Base-by-base conservation (phyloP, 2,113 vertebrate species). In the Gobiocypris rarus region DNA sequence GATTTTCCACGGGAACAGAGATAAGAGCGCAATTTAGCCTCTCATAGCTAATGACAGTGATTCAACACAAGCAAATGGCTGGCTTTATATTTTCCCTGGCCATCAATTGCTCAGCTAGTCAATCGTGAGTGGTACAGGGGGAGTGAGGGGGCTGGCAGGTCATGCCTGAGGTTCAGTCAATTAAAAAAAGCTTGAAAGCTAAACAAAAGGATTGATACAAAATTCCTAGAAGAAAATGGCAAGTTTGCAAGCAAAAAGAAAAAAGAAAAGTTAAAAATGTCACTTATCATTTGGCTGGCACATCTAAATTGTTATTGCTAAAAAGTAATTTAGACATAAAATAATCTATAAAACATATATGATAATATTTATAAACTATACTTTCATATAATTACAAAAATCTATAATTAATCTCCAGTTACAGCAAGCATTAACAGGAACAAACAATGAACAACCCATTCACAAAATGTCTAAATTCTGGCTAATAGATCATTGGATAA, bases 51-150 rank as follows among this genome's bases (percentile, higher is more conserved):
- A 31, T 65, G 58, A 79, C 41, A 79, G 41, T 19, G 41, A 79
- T 79, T 48, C 24, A 79, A 45, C 24, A 78, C 54, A 79, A 14
- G 43, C 58, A 79, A 79, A 79, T 28, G 77, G 4, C 13, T 45
- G 38, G 41, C 58, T 63, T 63, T 63, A 63, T 63, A 24, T 43
- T 79, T 38, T 10, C 24, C 45, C 41, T 1, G n/a, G 15, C 75
- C 34, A 28, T 28, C 24, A 48, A 43, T 48, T 77, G 34, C 56
- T 43, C 22, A 17, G 73, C 19, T 5, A 48, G 77, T 79, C 58
- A 78, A 26, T 17, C 1, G 22, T 34, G 48, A 54, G 45, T 61
- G 8, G 14, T 19, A 45, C n/a, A 59, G 22, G 34, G n/a, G 26
- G 11, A 59, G 5, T 17, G 54, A 17, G 43, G 70, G 43, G 7